Base-by-base conservation (phyloP, 2,797 vertebrate genomes). In the Peromyscus melanophrys region DNA sequence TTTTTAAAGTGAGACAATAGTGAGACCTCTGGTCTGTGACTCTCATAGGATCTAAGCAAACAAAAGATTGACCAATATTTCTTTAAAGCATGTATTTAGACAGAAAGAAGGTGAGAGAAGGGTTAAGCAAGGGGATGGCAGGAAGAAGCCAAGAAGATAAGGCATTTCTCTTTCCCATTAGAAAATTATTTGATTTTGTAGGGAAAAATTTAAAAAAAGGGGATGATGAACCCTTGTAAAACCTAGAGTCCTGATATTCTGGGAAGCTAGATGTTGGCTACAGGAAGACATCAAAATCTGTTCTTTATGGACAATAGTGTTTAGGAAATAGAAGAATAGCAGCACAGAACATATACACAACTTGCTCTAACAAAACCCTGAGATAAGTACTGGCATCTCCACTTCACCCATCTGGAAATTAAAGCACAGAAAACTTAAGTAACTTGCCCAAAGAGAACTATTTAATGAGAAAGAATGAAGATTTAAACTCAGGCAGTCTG, bases 251-350 rank as follows among this genome's bases (percentile, higher is more conserved):
- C 55, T 82, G 34, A 93, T 73, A 95, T 43, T 96, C 57, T 92
- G 19, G 52, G 55, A 97, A 80, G 69, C 14, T 77, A 97, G 19
- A 85, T 55, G 34, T 25, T 89, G 40, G 25, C 59, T 59, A 76
- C 71, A 34, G 34, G 69, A 97, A 96, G 93, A 34, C 40, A 95
- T 81, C 81, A 93, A 92, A 96, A 95, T 80, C 14, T 96, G 40
- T 91, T 63, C 29, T 91, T 37, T 52, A 93, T 80, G 46, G 43
- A 6, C 49, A 86, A 94, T n/a, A n/a, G 89, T 75, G n/a, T 83
- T 91, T 92, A 89, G 57, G 25, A 96, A 37, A 92, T 71, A 95
- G 55, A 2, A 89, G 57, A 77, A 69, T 25, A 94, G 57, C 11
- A 89, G 17, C 43, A 95, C 71, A 23, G 23, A 34, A 75, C 63